Percentiles rank a stretch among this genome's conserved stretches.
phyloP scores from a whole-genome alignment of 2,888 invertebrate genomes.

The Drosophila mettleri region DNA sequence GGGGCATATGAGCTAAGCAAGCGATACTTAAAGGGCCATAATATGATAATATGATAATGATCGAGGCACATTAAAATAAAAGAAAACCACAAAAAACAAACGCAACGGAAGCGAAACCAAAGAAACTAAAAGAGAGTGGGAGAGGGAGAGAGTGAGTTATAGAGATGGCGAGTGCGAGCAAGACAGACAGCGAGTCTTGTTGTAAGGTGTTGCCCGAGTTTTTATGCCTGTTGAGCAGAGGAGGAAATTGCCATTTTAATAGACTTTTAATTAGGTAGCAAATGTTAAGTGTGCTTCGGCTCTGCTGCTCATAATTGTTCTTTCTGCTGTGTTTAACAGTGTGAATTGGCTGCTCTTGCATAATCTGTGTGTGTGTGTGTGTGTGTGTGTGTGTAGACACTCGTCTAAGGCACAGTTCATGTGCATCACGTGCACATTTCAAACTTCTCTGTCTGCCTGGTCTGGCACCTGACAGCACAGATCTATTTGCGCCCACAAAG shows the following conservation, averaged over 20 bases:
- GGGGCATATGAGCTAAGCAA: background rate
- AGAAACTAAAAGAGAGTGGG: constrained; percentile 11
- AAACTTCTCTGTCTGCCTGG: constrained; percentile 40
- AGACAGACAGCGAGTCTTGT: background rate
- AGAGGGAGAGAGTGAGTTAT: background rate
- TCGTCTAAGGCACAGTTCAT: constrained; percentile 24
- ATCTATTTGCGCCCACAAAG: constrained; percentile 52
- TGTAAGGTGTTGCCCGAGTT: constrained; percentile 15
- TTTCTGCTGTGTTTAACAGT: no score
- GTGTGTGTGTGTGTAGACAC: no score
- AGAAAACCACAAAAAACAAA: constrained; percentile 22
- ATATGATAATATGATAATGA: constrained; percentile 12
- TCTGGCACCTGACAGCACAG: constrained; percentile 69
- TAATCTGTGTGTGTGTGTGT: constrained; percentile 50
- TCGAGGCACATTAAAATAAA: constrained; percentile 5
- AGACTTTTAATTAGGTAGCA: constrained; percentile 62
- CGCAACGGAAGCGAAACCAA: constrained; percentile 40
- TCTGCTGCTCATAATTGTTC: constrained; percentile 1
- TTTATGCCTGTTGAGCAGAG: constrained; percentile 19
- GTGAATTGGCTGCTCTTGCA: constrained; percentile 67
- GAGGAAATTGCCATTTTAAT: constrained; percentile 55
- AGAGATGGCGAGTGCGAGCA: background rate
- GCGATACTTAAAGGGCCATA: constrained; percentile 10
- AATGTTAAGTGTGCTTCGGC: constrained; percentile 28
- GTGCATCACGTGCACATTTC: constrained; percentile 66